Conservation (phyloP, 2,113 vertebrate species). For the Centropus bengalensis region DNA sequence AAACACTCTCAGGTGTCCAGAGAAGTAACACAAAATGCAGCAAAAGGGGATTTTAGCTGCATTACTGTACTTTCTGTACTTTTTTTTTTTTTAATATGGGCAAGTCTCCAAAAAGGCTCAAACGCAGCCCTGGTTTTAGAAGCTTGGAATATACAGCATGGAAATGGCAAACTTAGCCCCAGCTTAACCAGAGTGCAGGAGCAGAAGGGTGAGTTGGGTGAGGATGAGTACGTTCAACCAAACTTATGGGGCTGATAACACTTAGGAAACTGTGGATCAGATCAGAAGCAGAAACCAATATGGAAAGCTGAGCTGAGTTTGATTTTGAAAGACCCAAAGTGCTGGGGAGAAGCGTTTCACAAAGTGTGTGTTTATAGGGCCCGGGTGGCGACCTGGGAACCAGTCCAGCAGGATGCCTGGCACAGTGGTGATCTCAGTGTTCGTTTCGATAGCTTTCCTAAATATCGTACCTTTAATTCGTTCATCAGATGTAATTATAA, state of each 20-base stretch:
- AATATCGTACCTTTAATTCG: not conserved
- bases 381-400: not conserved
- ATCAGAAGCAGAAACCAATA: not conserved
- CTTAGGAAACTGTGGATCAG: not conserved
- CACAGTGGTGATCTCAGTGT: fast-evolving
- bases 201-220: not conserved
- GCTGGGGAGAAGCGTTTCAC: not conserved
- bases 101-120: not conserved
- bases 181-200: not conserved
- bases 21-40: not conserved
- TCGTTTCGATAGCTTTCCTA: not conserved
- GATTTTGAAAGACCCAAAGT: not conserved
- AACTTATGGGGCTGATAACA: not conserved
- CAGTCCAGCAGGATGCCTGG: not conserved
- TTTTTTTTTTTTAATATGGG: not conserved
- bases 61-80: not conserved
- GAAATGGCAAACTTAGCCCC: not conserved
- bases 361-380: fast-evolving
- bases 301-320: not conserved
- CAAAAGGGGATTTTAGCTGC: not conserved
- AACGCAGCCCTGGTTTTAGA: not conserved
- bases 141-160: not conserved
- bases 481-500: not conserved
- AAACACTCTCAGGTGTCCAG: not conserved
- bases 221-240: not conserved